phyloP scores from a whole-genome alignment of 1,140 invertebrate species.

The Cydia amplana region DNA sequence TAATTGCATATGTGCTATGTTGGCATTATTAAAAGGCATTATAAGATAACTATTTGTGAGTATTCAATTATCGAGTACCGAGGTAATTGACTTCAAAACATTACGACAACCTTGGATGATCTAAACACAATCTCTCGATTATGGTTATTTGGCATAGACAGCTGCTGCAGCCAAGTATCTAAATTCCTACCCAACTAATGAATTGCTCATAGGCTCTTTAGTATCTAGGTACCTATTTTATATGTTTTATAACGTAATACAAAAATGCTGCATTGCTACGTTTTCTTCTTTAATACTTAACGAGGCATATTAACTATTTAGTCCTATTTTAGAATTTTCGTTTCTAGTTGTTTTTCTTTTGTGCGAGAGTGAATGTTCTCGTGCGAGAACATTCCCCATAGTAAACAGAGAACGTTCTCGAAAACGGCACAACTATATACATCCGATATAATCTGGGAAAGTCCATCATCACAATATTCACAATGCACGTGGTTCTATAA shows the following conservation, averaged over 20 bases:
- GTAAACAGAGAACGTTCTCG: too few species aligned
- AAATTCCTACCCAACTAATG: neutral
- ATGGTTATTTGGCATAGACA: slow-evolving; percentile 10
- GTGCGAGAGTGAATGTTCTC: too few species aligned
- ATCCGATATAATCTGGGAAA: slow-evolving; percentile 2
- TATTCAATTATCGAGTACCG: neutral
- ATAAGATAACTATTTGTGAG: neutral
- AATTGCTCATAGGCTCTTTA: neutral
- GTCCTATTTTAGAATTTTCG: too few species aligned
- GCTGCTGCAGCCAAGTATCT: neutral
- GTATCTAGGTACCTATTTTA: neutral
- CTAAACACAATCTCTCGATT: slow-evolving; percentile 24
- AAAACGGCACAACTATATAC: neutral
- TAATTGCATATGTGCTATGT: neutral
- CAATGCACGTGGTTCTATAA: slow-evolving; percentile 11
- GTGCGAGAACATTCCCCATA: too few species aligned
- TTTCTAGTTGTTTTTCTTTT: too few species aligned
- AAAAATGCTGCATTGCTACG: too few species aligned
- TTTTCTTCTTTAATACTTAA: too few species aligned
- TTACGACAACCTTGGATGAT: slow-evolving; percentile 22
- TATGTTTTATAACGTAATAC: too few species aligned
- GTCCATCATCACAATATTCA: neutral
- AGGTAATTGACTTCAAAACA: slow-evolving; percentile 19
- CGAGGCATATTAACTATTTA: too few species aligned
- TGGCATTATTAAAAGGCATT: neutral